Evolutionary conservation across 2,113 vertebrate genomes (phyloP).

Genomic region (Oreochromis tanganicae): DNA sequence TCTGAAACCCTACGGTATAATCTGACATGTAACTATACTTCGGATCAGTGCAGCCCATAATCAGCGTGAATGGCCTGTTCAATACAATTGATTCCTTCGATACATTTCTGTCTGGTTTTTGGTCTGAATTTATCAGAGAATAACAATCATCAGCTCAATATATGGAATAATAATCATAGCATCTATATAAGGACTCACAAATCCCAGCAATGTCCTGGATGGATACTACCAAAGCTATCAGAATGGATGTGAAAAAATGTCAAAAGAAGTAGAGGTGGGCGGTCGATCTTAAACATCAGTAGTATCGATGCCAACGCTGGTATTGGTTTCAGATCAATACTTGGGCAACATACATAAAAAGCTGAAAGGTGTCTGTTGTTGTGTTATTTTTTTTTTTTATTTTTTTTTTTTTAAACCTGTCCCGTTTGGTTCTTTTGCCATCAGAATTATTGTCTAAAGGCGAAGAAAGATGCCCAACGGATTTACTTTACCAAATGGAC

Average conservation of each 20-base stretch:
- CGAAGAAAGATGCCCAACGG: too few relatives aligned
- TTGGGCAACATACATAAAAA: not conserved
- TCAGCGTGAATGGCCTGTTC: not conserved
- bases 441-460: too few relatives aligned
- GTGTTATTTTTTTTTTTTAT: too few relatives aligned
- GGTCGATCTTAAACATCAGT: not conserved
- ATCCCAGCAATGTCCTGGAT: not conserved
- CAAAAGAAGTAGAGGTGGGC: not conserved
- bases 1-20: not conserved
- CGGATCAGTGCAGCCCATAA: not conserved
- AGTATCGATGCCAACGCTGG: not conserved
- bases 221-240: not conserved
- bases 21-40: not conserved
- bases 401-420: too few relatives aligned
- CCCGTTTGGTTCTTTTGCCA: too few relatives aligned
- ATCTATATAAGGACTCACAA: not conserved
- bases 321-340: not conserved
- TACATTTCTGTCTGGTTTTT: not conserved
- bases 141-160: not conserved
- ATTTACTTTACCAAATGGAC: too few relatives aligned
- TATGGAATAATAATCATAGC: not conserved
- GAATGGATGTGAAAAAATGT: not conserved
- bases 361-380: not conserved
- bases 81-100: not conserved
- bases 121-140: not conserved